Percentiles rank a stretch among this genome's conserved stretches.
These are phyloP conservation scores for Bufotes viridis DNA, from an alignment of 2,797 vertebrate genomes.

Conservation along the genomic window DNA sequence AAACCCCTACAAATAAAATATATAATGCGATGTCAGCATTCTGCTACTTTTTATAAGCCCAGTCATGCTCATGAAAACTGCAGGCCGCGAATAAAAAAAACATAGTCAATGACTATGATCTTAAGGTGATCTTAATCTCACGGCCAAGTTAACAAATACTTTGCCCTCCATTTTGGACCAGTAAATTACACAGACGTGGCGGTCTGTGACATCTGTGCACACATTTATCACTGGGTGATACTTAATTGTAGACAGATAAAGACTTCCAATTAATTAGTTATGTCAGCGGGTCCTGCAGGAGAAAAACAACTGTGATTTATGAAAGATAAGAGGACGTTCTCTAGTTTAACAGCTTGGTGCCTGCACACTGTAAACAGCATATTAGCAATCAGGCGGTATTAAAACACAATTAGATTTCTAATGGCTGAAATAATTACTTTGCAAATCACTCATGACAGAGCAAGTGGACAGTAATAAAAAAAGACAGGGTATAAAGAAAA, in stretches of 20 bases:
- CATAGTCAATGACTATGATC: neutral
- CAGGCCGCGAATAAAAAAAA: neutral
- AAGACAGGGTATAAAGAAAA: neutral
- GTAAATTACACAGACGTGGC: conserved; percentile 16
- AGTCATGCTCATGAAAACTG: neutral
- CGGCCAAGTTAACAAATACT: neutral
- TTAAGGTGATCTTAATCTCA: neutral
- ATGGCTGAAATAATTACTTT: conserved; percentile 25
- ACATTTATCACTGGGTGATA: conserved; percentile 22
- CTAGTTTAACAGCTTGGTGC: conserved; percentile 14
- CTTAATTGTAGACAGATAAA: conserved; percentile 33
- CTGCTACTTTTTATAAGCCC: neutral
- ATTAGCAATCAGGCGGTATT: conserved; percentile 26
- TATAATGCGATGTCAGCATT: neutral
- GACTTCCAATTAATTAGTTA: conserved; percentile 39
- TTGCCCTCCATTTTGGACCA: neutral
- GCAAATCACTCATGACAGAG: neutral
- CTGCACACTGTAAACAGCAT: conserved; percentile 10
- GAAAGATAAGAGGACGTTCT: conserved; percentile 10
- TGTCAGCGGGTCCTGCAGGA: neutral
- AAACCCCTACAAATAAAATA: neutral
- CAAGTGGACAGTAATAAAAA: neutral
- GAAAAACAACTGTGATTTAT: conserved; percentile 42
- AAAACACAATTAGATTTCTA: conserved; percentile 28
- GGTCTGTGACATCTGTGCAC: neutral